These are phyloP conservation scores for Pemphigus obesinymphae DNA, from an alignment of 1,140 invertebrate genomes.

Conservation along the genomic window DNA sequence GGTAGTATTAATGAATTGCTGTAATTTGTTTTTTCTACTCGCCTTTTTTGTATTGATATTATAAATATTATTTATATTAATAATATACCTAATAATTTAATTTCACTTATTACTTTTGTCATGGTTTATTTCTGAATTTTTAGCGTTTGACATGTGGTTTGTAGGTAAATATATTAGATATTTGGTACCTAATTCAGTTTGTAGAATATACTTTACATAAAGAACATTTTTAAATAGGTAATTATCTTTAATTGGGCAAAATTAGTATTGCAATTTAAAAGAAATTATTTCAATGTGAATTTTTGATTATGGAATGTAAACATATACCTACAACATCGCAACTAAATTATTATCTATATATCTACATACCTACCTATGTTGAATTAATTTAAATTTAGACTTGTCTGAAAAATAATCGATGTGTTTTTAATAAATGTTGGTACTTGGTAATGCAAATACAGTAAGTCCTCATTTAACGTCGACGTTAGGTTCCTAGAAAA, in stretches of 20 bases:
- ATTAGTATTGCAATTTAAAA: neutral
- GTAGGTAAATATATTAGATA: neutral
- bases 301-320: neutral
- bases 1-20: no score
- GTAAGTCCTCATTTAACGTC: no score
- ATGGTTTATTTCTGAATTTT: no score
- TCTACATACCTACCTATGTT: no score
- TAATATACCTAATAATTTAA: neutral
- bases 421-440: no score
- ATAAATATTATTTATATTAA: neutral
- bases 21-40: no score
- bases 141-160: neutral
- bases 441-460: no score
- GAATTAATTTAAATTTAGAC: no score
- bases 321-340: neutral
- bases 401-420: no score
- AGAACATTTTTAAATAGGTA: neutral
- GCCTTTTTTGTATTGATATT: no score
- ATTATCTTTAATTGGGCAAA: neutral
- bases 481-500: no score
- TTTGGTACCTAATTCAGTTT: neutral
- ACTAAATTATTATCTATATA: no score
- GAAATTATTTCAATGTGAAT: neutral
- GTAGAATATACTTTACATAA: neutral
- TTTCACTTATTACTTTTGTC: neutral